A percentile compares a stretch with the other conserved stretches of the same genome.
phyloP scores from a whole-genome alignment of 2,113 vertebrate genomes.

The Panurus biarmicus region DNA sequence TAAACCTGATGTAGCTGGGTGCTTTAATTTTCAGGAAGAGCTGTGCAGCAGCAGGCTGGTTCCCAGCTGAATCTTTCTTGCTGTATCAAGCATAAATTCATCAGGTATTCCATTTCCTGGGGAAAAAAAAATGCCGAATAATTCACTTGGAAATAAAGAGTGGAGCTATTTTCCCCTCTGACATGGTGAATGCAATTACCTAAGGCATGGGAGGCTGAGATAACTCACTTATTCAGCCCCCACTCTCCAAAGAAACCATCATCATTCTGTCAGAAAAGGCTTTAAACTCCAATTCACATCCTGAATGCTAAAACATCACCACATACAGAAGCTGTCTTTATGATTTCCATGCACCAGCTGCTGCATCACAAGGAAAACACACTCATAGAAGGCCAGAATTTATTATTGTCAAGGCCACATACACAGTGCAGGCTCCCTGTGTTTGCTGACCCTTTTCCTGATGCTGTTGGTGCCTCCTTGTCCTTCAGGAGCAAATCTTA shows the following conservation, averaged over 20 bases:
- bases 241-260: background rate
- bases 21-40: background rate
- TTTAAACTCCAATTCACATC: background rate
- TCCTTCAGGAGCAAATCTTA: background rate
- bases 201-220: constrained; percentile 7
- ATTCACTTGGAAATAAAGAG: constrained; percentile 1
- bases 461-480: background rate
- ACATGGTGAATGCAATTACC: constrained; percentile 17
- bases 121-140: background rate
- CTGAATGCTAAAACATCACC: background rate
- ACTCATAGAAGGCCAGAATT: background rate
- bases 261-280: constrained; percentile 22
- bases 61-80: background rate
- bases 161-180: background rate
- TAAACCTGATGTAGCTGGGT: background rate
- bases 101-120: constrained; percentile 7
- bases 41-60: background rate
- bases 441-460: background rate
- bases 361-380: background rate
- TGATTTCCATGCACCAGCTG: background rate
- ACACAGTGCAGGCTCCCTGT: background rate
- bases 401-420: background rate
- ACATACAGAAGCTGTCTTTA: background rate
- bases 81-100: constrained; percentile 9
- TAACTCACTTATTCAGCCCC: constrained; percentile 6